Conservation (phyloP, 1,140 invertebrate genomes). For the Popillia japonica region DNA sequence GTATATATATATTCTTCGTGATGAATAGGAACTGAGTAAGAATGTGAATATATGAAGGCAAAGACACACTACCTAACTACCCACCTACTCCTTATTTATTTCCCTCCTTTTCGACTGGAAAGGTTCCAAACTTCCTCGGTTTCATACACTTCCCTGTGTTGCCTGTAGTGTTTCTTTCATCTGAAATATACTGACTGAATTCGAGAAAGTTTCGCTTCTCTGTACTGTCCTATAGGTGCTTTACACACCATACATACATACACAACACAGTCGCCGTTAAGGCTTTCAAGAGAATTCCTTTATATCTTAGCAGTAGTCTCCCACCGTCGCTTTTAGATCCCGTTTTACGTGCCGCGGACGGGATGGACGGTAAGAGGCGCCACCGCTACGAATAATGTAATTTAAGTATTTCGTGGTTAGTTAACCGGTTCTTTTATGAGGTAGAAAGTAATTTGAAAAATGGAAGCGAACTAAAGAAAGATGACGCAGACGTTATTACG, state of each 20-base stretch:
- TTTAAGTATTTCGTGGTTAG: constrained; percentile 22
- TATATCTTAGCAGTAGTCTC: not conserved
- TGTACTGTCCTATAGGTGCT: too few relatives aligned
- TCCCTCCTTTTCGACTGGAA: not conserved
- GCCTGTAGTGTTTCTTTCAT: not conserved
- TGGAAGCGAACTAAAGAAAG: not conserved
- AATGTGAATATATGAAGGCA: constrained; percentile 20
- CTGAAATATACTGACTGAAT: constrained; percentile 17
- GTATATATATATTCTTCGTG: not conserved
- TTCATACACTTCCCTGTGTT: not conserved
- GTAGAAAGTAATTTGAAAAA: constrained; percentile 25
- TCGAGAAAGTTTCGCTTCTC: constrained; percentile 1
- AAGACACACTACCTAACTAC: constrained; percentile 13
- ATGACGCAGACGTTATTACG: not conserved
- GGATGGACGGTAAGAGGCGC: not conserved
- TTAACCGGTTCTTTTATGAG: constrained; percentile 5
- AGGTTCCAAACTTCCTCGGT: not conserved
- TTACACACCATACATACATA: not conserved
- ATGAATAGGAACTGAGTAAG: not conserved
- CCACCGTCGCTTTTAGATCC: not conserved
- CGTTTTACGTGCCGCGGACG: not conserved
- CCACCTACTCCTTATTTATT: not conserved
- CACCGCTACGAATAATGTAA: not conserved
- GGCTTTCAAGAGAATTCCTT: not conserved
- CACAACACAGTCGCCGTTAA: not conserved